These are phyloP conservation scores for Benitochromis conjunctus DNA, from an alignment of 2,113 vertebrate species.

Conservation along the genomic window DNA sequence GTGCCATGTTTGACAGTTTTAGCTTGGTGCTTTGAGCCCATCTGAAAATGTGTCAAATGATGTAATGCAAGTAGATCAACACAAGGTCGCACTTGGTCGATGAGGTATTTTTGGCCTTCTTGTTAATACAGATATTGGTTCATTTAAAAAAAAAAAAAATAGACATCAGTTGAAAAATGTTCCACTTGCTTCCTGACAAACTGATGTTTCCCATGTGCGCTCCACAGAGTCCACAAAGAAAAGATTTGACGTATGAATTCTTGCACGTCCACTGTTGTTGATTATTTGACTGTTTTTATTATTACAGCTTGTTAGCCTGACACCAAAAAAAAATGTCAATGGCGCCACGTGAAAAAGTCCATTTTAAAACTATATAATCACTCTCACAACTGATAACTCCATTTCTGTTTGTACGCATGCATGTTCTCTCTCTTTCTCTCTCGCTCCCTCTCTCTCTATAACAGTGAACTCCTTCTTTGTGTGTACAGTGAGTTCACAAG, in stretches of 20 bases:
- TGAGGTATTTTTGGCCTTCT: neutral
- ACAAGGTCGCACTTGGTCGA: neutral
- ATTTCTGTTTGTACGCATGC: neutral
- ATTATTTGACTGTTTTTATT: neutral
- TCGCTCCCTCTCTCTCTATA: neutral
- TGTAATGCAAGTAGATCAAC: neutral
- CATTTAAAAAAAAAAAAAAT: neutral
- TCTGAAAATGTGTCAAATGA: neutral
- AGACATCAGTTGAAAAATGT: neutral
- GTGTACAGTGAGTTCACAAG: neutral
- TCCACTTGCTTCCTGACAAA: neutral
- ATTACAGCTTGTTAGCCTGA: neutral
- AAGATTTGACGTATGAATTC: neutral
- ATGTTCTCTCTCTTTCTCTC: neutral
- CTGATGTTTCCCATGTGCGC: neutral
- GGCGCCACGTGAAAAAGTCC: neutral
- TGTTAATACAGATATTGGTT: neutral
- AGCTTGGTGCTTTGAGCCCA: neutral
- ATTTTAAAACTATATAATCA: neutral
- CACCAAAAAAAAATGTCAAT: neutral
- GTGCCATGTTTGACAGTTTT: neutral
- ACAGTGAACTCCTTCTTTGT: neutral
- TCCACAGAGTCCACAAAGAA: neutral
- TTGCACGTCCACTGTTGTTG: neutral
- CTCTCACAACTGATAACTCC: neutral